phyloP scores from a whole-genome alignment of 2,888 invertebrate genomes.

The Metallyticus violacea region DNA sequence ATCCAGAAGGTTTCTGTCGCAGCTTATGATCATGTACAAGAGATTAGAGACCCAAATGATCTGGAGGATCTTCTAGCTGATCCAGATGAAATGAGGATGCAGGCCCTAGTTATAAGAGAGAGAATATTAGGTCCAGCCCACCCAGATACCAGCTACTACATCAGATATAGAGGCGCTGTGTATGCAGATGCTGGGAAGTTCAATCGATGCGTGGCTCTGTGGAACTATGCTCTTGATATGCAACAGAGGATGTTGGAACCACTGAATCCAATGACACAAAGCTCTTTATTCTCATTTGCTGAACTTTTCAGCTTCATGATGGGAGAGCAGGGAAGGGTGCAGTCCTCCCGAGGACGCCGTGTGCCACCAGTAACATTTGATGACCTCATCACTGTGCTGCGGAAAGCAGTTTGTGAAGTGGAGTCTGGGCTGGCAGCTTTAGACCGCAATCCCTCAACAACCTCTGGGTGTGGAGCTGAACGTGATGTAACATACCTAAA shows the following conservation, averaged over 20 bases:
- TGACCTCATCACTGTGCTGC: slow-evolving; percentile 80
- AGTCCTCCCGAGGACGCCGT: slow-evolving; percentile 62
- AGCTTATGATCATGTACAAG: slow-evolving; percentile 85
- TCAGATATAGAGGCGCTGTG: slow-evolving; percentile 87
- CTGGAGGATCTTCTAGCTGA: slow-evolving; percentile 85
- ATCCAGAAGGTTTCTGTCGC: slow-evolving; percentile 66
- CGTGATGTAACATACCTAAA: slow-evolving; percentile 76
- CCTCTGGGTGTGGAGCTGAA: slow-evolving; percentile 47
- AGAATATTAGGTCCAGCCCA: slow-evolving; percentile 90
- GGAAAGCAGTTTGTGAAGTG: slow-evolving; percentile 65
- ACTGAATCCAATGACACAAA: slow-evolving; percentile 91
- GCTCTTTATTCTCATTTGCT: slow-evolving; percentile 89
- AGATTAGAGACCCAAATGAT: slow-evolving; percentile 74
- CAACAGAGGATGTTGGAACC: slow-evolving; percentile 85
- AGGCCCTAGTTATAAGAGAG: slow-evolving; percentile 80
- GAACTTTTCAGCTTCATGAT: slow-evolving; percentile 95
- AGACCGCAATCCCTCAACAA: slow-evolving; percentile 37
- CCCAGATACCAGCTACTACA: slow-evolving; percentile 96
- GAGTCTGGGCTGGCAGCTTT: slow-evolving; percentile 39
- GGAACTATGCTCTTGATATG: slow-evolving; percentile 59
- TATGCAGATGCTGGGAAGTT: slow-evolving; percentile 95
- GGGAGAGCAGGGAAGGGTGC: slow-evolving; percentile 73
- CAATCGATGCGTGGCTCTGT: slow-evolving; percentile 57
- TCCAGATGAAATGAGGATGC: slow-evolving; percentile 96
- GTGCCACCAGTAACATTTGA: slow-evolving; percentile 78